Base-by-base conservation (phyloP, 1,140 invertebrate species). In the Temnothorax nylanderi region DNA sequence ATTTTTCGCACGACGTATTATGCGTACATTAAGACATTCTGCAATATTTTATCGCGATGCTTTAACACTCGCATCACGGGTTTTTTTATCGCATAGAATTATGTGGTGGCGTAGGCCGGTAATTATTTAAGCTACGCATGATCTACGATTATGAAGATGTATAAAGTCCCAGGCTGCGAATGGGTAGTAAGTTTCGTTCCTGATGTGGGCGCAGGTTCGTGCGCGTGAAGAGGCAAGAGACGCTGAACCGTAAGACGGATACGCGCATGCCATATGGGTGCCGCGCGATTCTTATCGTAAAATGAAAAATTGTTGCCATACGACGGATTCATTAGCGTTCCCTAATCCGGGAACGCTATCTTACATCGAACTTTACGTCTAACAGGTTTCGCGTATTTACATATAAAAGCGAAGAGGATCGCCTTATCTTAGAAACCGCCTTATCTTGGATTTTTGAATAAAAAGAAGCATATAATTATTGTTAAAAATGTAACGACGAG, bases 261-360 rank as follows among this genome's bases (percentile, higher is more conserved):
- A 80, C 41, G 54, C 26, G 54, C 80, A 34, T 56, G 80, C 80
- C 80, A 84, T 62, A 41, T 75, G n/a, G 18, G 51, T 58, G 21
- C 44, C 51, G 65, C 32, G 69, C 32, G 69, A 41, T 37, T 32
- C 18, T 58, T 75, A 84, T 84, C 69, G 13, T 84, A 26, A 75
- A 84, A 75, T 26, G 54, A 84, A 75, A 84, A 75, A 84, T 84
- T 82, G 67, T 72, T 75, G 80, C 69, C 32, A 41, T 32, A 49
- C 69, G 26, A 54, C 37, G n/a, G 54, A 75, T 84, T 84, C 69
- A 84, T 84, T 75, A 84, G 44, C 80, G 32, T 75, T 21, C 47
- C 13, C 47, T 74, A 49, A 34, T 34, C 41, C 54, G 41, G 41
- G 13, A 26, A 4, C n/a, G 13, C 26, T 75, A 49, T 75, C 75